Evolutionary conservation across 1,140 invertebrate genomes (phyloP), one percentile per base, ranked within the genome.

Genomic region (Scaptomyza pallida): DNA sequence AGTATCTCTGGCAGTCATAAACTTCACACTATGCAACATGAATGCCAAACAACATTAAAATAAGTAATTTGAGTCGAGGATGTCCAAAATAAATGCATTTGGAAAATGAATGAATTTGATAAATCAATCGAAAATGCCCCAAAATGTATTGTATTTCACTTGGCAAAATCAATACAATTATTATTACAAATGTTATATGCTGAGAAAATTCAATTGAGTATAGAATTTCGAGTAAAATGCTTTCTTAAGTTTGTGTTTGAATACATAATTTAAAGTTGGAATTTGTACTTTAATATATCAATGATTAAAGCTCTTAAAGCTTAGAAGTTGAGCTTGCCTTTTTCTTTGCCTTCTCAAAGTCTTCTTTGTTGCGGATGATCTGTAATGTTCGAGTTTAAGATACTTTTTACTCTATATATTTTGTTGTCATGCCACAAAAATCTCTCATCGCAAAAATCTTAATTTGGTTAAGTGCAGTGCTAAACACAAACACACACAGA

Each of bases 391-490:
- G 63, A 15, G 15, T 13, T 12, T 6, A 10, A 3, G n/a, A n/a
- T 37, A 5, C 23, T 26, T 37, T 30, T 9, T 9, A 0, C 26
- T 1, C 6, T n/a, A 12, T n/a, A n/a, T 1, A 1, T n/a, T 37
- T 37, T 35, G 5, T 30, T 30, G 5, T 15, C 52, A 6, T 59
- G 57, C 52, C 67, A 45, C 37, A 57, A 71, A 40, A 76, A 78
- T 74, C 75, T 75, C 5, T 16, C 35, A 33, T 50, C 77, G 59
- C 82, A 71, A 26, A 71, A 26, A 75, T 71, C 77, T 88, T 81
- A 86, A 88, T 88, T 86, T 86, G 70, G 70, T 64, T 86, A 88
- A 86, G 81, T 88, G 82, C 81, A 86, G 41, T 59, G 13, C 48
- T 45, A 37, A 30, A 30, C 8, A 30, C 26, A 30, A 30, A 33